A percentile compares a stretch with the other conserved stretches of the same genome.
These are phyloP conservation scores for Dysmachus trigonus DNA, from an alignment of 2,888 invertebrate species.

Conservation along the genomic window DNA sequence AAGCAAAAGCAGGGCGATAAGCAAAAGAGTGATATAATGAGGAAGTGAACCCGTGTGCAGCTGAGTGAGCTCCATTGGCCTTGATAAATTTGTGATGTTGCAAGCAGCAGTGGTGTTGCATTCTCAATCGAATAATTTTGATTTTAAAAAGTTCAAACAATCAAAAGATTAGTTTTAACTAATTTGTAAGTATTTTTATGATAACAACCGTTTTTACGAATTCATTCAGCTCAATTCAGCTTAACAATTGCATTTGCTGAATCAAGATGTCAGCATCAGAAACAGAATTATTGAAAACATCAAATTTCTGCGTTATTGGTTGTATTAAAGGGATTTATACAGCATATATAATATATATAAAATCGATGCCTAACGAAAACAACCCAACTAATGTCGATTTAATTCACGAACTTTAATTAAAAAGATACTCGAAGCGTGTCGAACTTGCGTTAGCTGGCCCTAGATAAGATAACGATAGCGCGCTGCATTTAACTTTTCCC, in stretches of 20 bases:
- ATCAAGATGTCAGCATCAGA: too few species aligned
- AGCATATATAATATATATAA: too few species aligned
- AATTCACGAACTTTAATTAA: not conserved
- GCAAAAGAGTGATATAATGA: not conserved
- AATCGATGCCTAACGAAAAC: too few species aligned
- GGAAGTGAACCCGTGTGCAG: not conserved
- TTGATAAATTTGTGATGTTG: not conserved
- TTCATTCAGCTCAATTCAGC: not conserved
- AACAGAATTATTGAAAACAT: too few species aligned
- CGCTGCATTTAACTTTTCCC: not conserved
- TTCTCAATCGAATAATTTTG: not conserved
- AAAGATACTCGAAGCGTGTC: not conserved
- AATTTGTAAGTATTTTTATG: not conserved
- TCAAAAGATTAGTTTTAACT: not conserved
- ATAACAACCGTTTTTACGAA: not conserved
- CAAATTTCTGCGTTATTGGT: not conserved
- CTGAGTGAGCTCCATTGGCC: not conserved
- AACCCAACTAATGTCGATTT: too few species aligned
- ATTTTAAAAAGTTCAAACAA: not conserved
- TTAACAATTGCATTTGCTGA: too few species aligned
- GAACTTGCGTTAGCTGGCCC: not conserved
- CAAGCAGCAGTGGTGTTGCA: not conserved
- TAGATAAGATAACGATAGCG: not conserved
- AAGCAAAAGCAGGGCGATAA: not conserved
- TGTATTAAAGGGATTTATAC: too few species aligned